These are phyloP conservation scores for Periplaneta americana DNA, from an alignment of 1,140 invertebrate genomes.

Conservation along the genomic window DNA sequence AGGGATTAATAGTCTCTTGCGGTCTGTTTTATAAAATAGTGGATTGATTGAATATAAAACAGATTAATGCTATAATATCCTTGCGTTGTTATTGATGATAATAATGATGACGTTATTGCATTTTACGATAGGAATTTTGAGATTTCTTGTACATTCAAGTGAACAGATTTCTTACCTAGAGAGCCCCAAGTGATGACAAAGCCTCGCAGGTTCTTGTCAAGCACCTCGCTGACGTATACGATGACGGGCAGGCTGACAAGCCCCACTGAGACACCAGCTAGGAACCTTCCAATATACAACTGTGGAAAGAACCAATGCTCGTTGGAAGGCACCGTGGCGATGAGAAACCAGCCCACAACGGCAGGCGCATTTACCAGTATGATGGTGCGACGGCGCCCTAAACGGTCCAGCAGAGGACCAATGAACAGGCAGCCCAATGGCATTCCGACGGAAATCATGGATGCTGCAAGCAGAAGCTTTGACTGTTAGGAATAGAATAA, in stretches of 20 bases:
- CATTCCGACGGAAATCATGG: constrained; percentile 41
- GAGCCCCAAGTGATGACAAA: constrained; percentile 28
- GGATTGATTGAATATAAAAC: too few species aligned
- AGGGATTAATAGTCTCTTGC: too few species aligned
- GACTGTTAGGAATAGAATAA: too few species aligned
- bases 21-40: too few species aligned
- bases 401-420: constrained; percentile 48
- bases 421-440: constrained; percentile 44
- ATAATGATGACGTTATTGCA: too few species aligned
- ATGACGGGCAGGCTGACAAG: not conserved
- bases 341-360: constrained; percentile 47
- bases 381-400: constrained; percentile 47
- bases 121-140: too few species aligned
- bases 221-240: not conserved
- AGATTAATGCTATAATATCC: too few species aligned
- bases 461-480: constrained; percentile 40
- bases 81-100: too few species aligned
- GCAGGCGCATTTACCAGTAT: constrained; percentile 45
- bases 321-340: constrained; percentile 33
- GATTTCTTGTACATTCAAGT: too few species aligned
- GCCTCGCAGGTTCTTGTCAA: not conserved
- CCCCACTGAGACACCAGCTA: not conserved
- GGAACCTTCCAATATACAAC: not conserved
- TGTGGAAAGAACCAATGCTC: constrained; percentile 18
- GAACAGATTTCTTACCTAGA: too few species aligned